Percentiles rank a stretch among this genome's conserved stretches.
phyloP scores from a whole-genome alignment of 1,140 invertebrate species.

The Drosophila suzukii region DNA sequence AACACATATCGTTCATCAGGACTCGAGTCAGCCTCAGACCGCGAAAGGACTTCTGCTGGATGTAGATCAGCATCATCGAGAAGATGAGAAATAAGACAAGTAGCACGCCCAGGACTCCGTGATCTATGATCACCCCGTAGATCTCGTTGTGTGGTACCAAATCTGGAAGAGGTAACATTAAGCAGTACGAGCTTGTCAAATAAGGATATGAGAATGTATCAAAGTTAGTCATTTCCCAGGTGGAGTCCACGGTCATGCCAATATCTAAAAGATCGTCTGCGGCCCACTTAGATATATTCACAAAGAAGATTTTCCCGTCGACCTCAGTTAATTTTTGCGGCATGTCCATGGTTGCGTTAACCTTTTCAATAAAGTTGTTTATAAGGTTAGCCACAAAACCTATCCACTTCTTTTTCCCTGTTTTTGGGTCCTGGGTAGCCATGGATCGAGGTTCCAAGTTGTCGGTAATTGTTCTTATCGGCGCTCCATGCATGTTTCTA shows the following conservation, averaged over 20 bases:
- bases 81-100: constrained; percentile 38
- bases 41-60: constrained; percentile 23
- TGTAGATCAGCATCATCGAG: constrained; percentile 58
- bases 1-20: constrained; percentile 49
- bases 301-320: background rate
- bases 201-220: constrained; percentile 50
- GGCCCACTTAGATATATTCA: constrained; percentile 7
- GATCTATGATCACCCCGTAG: constrained; percentile 32
- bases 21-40: constrained; percentile 21
- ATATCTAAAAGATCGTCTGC: constrained; percentile 43
- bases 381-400: constrained; percentile 56
- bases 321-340: background rate
- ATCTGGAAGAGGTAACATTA: constrained; percentile 52
- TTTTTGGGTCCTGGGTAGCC: constrained; percentile 9
- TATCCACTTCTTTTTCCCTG: constrained; percentile 4
- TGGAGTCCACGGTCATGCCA: constrained; percentile 12
- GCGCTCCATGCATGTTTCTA: constrained; percentile 42
- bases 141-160: constrained; percentile 28
- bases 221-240: background rate
- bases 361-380: constrained; percentile 30
- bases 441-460: constrained; percentile 53
- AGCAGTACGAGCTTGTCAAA: constrained; percentile 29
- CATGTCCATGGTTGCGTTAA: constrained; percentile 34
- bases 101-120: constrained; percentile 8
- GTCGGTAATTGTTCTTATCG: constrained; percentile 35